Evolutionary conservation across 2,113 vertebrate species (phyloP).

Genomic region (Chaetodon trifascialis): DNA sequence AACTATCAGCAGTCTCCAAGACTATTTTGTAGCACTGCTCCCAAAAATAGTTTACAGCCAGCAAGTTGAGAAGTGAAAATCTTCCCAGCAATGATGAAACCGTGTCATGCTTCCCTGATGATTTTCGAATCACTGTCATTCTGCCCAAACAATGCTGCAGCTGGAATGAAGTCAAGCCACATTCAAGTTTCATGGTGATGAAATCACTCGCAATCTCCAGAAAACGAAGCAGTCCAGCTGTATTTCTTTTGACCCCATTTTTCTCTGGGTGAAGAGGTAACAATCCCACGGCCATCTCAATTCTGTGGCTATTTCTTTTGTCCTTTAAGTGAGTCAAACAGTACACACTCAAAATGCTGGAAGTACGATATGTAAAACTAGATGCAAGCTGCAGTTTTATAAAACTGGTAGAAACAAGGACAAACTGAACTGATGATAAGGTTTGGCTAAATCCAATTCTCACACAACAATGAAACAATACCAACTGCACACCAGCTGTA

Average conservation of each 20-base stretch:
- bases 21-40: constrained; percentile 61
- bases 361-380: not conserved
- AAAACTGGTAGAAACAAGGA: not conserved
- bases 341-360: constrained; percentile 1
- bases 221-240: constrained; percentile 55
- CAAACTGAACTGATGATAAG: not conserved
- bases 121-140: constrained; percentile 70
- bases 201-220: constrained; percentile 70
- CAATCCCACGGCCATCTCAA: not conserved
- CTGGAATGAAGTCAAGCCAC: constrained; percentile 64
- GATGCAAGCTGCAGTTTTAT: constrained; percentile 11
- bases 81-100: constrained; percentile 73
- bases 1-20: constrained; percentile 62
- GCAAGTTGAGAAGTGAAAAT: constrained; percentile 57
- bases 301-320: not conserved
- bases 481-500: too few species aligned
- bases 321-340: not conserved
- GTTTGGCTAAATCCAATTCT: not conserved
- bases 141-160: constrained; percentile 70
- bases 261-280: constrained; percentile 39
- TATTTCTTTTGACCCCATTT: constrained; percentile 51
- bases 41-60: constrained; percentile 71
- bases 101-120: constrained; percentile 64
- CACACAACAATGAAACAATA: not conserved
- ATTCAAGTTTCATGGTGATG: constrained; percentile 67